Evolutionary conservation across 2,797 vertebrate genomes (phyloP), one percentile per base, ranked within the genome.

Genomic region (Arnoldichthys spilopterus): DNA sequence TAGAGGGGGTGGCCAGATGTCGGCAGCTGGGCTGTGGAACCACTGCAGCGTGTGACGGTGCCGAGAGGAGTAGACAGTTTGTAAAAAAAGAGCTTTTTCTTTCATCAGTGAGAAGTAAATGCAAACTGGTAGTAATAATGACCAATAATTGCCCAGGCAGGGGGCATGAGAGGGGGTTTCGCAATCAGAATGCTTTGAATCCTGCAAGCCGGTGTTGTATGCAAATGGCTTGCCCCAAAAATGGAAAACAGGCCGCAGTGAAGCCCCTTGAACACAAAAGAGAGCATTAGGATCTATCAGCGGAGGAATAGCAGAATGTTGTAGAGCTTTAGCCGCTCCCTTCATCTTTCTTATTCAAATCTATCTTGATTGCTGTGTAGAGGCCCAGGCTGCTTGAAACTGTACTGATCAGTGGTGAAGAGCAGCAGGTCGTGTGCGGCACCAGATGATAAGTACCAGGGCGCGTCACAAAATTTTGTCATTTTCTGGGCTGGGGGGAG

Each of bases 361-460:
- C 86, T 89, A 92, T 91, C 89, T 91, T 92, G 92, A 92, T 93
- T 92, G 89, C 92, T 91, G 87, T 86, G 84, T 87, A 83, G 87
- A 91, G 85, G 86, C 72, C 81, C 82, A 63, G 59, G 74, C 80
- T 82, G 83, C 79, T 86, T 88, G 86, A 90, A 86, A 77, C 77
- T 78, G 77, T n/a, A 68, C 79, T 86, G 87, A 82, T 79, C 67
- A 71, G 77, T 40, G 64, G 69, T 58, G 74, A 77, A 85, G 82
- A 64, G 75, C 30, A 47, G 54, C 67, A 76, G 66, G 71, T 77
- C 70, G 58, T n/a, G 58, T 45, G 49, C 69, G 56, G 76, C 70
- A 71, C 26, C 49, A 37, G 49, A 73, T 64, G 69, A 78, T 66
- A 78, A 78, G 59, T 56, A 75, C 32, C 37, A 22, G 11, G 12